These are phyloP conservation scores for Perca schrenkii DNA, from an alignment of 2,113 vertebrate genomes.

Conservation along the genomic window DNA sequence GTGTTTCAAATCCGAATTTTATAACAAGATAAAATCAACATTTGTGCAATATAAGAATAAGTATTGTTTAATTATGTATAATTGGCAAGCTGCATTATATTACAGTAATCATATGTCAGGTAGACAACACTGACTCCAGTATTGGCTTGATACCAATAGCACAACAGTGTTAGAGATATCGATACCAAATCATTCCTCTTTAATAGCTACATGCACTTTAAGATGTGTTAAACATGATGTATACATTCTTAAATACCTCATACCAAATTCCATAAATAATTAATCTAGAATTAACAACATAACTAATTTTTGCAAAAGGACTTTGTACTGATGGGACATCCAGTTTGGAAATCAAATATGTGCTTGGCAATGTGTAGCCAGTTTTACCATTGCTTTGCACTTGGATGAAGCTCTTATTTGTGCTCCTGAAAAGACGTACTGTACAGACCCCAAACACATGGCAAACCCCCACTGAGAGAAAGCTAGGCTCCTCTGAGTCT, in stretches of 20 bases:
- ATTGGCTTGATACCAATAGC: not conserved
- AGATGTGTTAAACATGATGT: not conserved
- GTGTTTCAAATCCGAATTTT: not conserved
- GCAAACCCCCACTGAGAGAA: conserved; percentile 36
- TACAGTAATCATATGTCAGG: not conserved
- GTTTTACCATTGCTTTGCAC: conserved; percentile 35
- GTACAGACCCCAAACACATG: conserved; percentile 22
- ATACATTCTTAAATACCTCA: not conserved
- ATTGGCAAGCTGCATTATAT: not conserved
- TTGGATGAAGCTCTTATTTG: conserved; percentile 20
- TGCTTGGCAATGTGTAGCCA: not conserved
- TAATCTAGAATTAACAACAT: not conserved
- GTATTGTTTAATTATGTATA: not conserved
- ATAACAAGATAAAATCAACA: not conserved
- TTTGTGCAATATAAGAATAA: not conserved
- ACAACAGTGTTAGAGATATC: not conserved
- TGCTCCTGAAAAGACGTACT: conserved; percentile 39
- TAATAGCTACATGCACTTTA: not conserved
- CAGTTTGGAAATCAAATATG: not conserved
- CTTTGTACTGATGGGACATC: not conserved
- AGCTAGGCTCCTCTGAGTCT: conserved; percentile 48
- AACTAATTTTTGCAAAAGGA: not conserved
- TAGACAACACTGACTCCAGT: not conserved
- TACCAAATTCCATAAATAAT: not conserved
- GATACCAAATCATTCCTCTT: not conserved